Percentiles rank a stretch among this genome's conserved stretches.
Evolutionary conservation across 2,113 vertebrate species (phyloP).

Genomic region (human): GRCh38 chr3:33697501-33698000

Average conservation of each 20-base stretch:
- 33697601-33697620: slow-evolving; percentile 31
- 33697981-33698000: neutral
- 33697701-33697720: neutral
- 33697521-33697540: neutral
- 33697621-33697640: slow-evolving; percentile 39
- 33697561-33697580: neutral
- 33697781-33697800: slow-evolving; percentile 14
- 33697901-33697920: neutral
- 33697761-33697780: neutral
- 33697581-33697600: neutral
- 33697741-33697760: neutral
- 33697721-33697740: slow-evolving; percentile 5
- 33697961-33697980: neutral
- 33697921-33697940: neutral
- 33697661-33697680: neutral
- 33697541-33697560: neutral
- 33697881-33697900: neutral
- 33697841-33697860: neutral
- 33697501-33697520: neutral
- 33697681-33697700: neutral
- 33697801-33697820: neutral
- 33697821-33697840: neutral
- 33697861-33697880: neutral
- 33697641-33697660: slow-evolving; percentile 16
- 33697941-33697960: neutral